These are phyloP conservation scores for Zaprionus bogoriensis DNA, from an alignment of 2,888 invertebrate species.

Conservation along the genomic window DNA sequence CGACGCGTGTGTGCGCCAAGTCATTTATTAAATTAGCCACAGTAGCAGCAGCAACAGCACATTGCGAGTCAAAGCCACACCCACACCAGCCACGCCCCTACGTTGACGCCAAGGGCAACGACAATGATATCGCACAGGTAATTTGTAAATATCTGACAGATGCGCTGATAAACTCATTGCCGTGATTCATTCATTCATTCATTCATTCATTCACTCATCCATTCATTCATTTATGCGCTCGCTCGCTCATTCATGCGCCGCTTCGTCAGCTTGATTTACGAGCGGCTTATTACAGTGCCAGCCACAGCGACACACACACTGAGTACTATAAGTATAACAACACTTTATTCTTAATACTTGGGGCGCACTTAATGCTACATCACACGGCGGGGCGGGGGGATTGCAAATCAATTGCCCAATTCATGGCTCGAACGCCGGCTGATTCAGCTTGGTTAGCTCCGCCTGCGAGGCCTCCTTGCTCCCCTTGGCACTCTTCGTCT, in stretches of 20 bases:
- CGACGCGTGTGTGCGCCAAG: slow-evolving; percentile 56
- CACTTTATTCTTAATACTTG: slow-evolving; percentile 74
- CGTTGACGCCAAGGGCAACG: slow-evolving; percentile 11
- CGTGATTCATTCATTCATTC: slow-evolving; percentile 45
- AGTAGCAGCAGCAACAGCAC: slow-evolving; percentile 24
- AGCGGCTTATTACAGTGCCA: slow-evolving; percentile 68
- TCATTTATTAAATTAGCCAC: slow-evolving; percentile 79
- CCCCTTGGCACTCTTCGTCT: slow-evolving; percentile 1
- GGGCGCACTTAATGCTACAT: slow-evolving; percentile 69
- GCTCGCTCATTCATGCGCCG: slow-evolving; percentile 10
- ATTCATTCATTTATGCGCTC: slow-evolving; percentile 37
- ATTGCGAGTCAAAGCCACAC: background rate
- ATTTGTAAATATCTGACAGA: slow-evolving; percentile 81
- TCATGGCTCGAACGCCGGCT: slow-evolving; percentile 46
- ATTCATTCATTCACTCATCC: slow-evolving; percentile 44
- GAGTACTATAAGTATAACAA: slow-evolving; percentile 50
- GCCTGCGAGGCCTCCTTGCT: slow-evolving; percentile 15
- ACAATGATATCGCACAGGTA: slow-evolving; percentile 69
- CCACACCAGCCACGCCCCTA: background rate
- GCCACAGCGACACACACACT: slow-evolving; percentile 14
- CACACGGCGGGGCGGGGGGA: slow-evolving; percentile 46
- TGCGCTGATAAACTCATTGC: slow-evolving; percentile 80
- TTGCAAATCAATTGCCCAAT: slow-evolving; percentile 48
- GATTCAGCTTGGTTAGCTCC: slow-evolving; percentile 58
- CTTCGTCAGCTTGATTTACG: slow-evolving; percentile 54